Evolutionary conservation across 2,113 vertebrate species (phyloP).

Genomic region (Ovis canadensis): DNA sequence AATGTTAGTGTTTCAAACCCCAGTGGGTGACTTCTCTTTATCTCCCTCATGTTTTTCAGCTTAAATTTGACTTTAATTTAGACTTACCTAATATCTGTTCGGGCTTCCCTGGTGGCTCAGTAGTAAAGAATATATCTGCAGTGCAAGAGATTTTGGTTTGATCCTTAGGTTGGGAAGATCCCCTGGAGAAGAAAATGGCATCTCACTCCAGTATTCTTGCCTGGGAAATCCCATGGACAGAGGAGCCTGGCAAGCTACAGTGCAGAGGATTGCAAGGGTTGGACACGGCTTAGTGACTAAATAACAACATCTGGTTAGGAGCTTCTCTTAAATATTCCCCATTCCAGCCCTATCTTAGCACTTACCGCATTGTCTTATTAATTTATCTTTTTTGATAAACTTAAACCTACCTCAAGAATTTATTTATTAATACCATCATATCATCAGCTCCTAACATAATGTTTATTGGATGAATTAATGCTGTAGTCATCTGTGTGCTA

Average conservation of each 20-base stretch:
- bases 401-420: not conserved
- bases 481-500: not conserved
- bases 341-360: not conserved
- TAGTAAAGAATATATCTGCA: not conserved
- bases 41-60: not conserved
- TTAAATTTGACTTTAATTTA: not conserved
- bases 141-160: not conserved
- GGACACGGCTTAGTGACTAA: not conserved
- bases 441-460: not conserved
- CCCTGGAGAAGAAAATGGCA: not conserved
- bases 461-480: not conserved
- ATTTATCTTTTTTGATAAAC: not conserved
- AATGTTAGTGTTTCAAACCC: not conserved
- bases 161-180: not conserved
- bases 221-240: not conserved
- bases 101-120: not conserved
- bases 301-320: not conserved
- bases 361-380: not conserved
- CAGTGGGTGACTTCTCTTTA: not conserved
- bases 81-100: not conserved
- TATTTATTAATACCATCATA: not conserved
- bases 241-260: not conserved
- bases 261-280: not conserved
- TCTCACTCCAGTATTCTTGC: not conserved
- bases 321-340: not conserved